These are phyloP conservation scores for Gallinago paraguaiae DNA, from an alignment of 2,113 vertebrate genomes.

Conservation along the genomic window DNA sequence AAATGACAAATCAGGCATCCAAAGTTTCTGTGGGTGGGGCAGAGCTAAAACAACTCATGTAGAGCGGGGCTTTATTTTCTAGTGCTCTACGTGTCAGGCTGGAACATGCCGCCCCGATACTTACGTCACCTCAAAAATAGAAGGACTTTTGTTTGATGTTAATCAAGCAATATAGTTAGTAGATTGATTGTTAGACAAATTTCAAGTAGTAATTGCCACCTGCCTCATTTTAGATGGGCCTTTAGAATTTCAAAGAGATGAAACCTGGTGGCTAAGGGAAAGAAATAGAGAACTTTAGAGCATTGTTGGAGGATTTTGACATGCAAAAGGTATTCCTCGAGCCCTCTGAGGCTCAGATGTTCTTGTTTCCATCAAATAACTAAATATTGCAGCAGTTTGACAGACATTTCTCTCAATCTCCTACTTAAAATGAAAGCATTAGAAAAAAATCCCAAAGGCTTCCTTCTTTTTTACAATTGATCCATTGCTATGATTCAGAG, in stretches of 20 bases:
- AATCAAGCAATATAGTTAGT: neutral
- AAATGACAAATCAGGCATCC: neutral
- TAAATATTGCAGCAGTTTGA: neutral
- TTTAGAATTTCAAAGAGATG: neutral
- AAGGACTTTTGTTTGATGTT: slow-evolving; percentile 11
- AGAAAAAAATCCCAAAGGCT: neutral
- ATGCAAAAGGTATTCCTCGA: neutral
- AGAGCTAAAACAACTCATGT: neutral
- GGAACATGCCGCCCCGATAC: neutral
- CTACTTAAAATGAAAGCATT: neutral
- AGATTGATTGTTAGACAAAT: slow-evolving; percentile 2
- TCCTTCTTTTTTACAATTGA: neutral
- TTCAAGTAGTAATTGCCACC: neutral
- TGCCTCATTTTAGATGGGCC: neutral
- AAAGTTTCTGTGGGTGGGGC: neutral
- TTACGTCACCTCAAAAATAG: neutral
- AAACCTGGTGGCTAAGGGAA: neutral
- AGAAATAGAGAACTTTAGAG: neutral
- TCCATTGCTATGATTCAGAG: neutral
- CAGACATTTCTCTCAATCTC: neutral
- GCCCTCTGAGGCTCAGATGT: neutral
- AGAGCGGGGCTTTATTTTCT: neutral
- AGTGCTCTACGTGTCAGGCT: neutral
- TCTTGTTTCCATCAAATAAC: neutral
- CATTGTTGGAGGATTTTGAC: neutral